These are phyloP conservation scores for Phoeniculus purpureus DNA, from an alignment of 2,797 vertebrate genomes.

Conservation along the genomic window DNA sequence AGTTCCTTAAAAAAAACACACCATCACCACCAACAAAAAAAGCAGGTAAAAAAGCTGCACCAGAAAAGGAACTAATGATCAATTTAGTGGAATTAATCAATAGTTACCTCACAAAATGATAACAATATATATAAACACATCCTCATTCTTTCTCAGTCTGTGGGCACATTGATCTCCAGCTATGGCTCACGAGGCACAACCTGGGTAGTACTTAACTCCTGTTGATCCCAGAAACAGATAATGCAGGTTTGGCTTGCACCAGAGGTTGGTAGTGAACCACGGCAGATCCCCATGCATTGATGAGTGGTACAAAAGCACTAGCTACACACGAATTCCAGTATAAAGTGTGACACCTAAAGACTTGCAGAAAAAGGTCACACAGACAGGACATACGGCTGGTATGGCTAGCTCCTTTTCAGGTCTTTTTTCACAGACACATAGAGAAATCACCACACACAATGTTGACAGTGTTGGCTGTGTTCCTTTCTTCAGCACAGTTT, in stretches of 20 bases:
- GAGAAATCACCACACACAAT: not conserved
- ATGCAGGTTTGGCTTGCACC: not conserved
- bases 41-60: not conserved
- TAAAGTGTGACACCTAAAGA: not conserved
- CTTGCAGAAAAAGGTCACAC: accelerated
- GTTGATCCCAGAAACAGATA: not conserved
- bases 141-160: constrained; percentile 2
- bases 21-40: not conserved
- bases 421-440: not conserved
- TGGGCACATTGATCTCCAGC: not conserved
- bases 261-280: not conserved
- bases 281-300: not conserved
- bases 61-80: constrained; percentile 23
- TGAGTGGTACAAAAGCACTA: not conserved
- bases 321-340: not conserved
- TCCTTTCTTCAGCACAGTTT: not conserved
- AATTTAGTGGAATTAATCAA: constrained; percentile 12
- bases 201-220: not conserved
- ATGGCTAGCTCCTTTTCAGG: not conserved
- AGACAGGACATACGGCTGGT: not conserved
- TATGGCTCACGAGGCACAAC: not conserved
- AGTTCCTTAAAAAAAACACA: not conserved
- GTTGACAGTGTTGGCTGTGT: not conserved
- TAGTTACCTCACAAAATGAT: constrained; percentile 49
- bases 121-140: constrained; percentile 27